Evolutionary conservation across 2,888 invertebrate species (phyloP).

Genomic region (Lymantria dispar): DNA sequence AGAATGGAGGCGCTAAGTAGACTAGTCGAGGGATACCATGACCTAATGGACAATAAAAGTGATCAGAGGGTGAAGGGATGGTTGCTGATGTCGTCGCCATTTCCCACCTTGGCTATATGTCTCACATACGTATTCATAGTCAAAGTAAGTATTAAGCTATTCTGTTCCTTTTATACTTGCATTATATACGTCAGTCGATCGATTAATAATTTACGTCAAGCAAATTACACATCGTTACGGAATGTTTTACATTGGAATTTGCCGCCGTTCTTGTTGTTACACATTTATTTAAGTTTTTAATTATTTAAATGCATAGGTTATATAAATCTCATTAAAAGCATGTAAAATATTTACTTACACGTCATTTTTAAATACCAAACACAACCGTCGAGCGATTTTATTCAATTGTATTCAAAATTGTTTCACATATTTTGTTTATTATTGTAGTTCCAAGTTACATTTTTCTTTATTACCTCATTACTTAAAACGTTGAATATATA

Average conservation of each 20-base stretch:
- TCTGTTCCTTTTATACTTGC: not conserved
- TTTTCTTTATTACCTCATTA: no score
- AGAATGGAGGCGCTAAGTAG: conserved; percentile 84
- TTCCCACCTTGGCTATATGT: conserved; percentile 89
- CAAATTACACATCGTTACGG: conserved; percentile 36
- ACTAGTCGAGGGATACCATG: conserved; percentile 85
- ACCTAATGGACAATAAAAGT: conserved; percentile 92
- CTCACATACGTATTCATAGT: conserved; percentile 88
- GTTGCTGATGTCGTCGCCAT: conserved; percentile 91
- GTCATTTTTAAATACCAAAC: no score
- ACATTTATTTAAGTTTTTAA: conserved; percentile 17
- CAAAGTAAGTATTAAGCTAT: conserved; percentile 77
- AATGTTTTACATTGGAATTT: conserved; percentile 42
- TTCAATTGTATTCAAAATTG: no score
- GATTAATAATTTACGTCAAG: conserved; percentile 30
- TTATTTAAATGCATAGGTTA: no score
- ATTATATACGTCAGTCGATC: conserved; percentile 19
- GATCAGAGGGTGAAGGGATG: conserved; percentile 91
- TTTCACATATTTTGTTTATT: no score
- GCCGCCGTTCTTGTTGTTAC: conserved; percentile 15
- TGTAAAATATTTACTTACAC: no score
- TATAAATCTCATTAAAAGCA: no score
- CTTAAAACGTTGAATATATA: no score
- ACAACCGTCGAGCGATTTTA: no score
- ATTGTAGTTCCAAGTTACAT: no score